A percentile compares a stretch with the other conserved stretches of the same genome.
Conservation (phyloP, 1,140 invertebrate genomes). For the Melanaphis sacchari region DNA sequence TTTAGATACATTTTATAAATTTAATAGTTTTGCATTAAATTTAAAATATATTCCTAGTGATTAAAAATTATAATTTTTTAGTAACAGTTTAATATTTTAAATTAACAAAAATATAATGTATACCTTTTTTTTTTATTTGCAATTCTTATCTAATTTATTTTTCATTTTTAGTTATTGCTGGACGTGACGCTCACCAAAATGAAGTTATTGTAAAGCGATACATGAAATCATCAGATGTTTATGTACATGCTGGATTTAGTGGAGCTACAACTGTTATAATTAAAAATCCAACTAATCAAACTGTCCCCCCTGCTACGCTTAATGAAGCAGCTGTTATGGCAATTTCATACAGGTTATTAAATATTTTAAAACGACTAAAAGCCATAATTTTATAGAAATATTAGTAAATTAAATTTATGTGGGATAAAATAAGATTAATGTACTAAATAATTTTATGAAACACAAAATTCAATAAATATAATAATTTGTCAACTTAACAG, state of each 20-base stretch:
- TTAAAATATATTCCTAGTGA: background rate
- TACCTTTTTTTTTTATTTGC: background rate
- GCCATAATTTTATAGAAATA: background rate
- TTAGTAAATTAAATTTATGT: no score
- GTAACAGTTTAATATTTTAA: background rate
- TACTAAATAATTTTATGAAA: no score
- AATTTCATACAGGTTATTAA: slow-evolving; percentile 86
- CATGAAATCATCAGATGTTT: slow-evolving; percentile 82
- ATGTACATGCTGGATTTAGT: slow-evolving; percentile 93
- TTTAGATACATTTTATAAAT: no score
- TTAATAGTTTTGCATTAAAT: no score
- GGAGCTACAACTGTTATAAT: slow-evolving; percentile 95
- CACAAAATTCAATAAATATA: no score
- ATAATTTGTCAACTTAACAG: background rate
- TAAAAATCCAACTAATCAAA: slow-evolving; percentile 80
- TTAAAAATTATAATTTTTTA: no score
- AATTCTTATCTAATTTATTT: background rate
- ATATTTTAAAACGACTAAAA: background rate
- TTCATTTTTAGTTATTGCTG: slow-evolving; percentile 79
- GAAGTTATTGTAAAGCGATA: slow-evolving; percentile 96
- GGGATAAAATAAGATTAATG: background rate
- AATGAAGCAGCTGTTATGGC: slow-evolving; percentile 97
- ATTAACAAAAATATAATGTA: background rate
- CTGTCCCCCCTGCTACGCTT: slow-evolving; percentile 90
- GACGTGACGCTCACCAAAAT: slow-evolving; percentile 97